Evolutionary conservation across 2,797 vertebrate species (phyloP).

Genomic region (Macroramphosus scolopax): DNA sequence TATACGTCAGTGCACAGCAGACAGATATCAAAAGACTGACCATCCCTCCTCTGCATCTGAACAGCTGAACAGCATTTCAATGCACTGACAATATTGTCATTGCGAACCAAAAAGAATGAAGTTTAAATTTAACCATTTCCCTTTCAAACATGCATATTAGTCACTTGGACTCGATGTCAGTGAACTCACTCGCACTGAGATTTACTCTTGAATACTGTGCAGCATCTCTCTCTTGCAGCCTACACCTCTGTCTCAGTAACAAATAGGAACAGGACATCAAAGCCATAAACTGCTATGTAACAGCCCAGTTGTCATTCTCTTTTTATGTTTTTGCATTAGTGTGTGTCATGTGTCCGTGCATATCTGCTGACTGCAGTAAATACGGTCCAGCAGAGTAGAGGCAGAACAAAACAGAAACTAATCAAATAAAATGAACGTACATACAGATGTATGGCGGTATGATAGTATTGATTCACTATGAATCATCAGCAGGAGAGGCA

Average conservation of each 20-base stretch:
- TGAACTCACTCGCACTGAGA: not conserved
- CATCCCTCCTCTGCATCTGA: constrained; percentile 21
- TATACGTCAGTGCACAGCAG: constrained; percentile 31
- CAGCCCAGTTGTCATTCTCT: not conserved
- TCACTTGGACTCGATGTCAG: too few relatives aligned
- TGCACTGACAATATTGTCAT: constrained; percentile 2
- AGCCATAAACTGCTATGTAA: constrained; percentile 6
- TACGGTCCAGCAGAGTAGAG: not conserved
- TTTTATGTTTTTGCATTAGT: not conserved
- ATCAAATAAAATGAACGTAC: not conserved
- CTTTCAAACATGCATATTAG: too few relatives aligned
- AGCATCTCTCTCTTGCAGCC: not conserved
- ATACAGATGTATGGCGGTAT: not conserved
- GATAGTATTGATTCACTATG: not conserved
- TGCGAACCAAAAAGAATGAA: not conserved
- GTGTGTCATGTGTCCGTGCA: not conserved
- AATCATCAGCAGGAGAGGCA: not conserved
- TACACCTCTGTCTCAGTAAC: not conserved
- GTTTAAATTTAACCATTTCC: not conserved
- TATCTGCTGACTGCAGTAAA: not conserved
- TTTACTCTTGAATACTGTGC: too few relatives aligned
- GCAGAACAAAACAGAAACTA: not conserved
- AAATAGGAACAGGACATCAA: constrained; percentile 6
- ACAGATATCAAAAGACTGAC: constrained; percentile 35
- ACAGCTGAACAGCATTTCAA: constrained; percentile 30